A percentile compares a stretch with the other conserved stretches of the same genome.
These are phyloP conservation scores for Menidia beryllina DNA, from an alignment of 2,113 vertebrate genomes.

Conservation along the genomic window DNA sequence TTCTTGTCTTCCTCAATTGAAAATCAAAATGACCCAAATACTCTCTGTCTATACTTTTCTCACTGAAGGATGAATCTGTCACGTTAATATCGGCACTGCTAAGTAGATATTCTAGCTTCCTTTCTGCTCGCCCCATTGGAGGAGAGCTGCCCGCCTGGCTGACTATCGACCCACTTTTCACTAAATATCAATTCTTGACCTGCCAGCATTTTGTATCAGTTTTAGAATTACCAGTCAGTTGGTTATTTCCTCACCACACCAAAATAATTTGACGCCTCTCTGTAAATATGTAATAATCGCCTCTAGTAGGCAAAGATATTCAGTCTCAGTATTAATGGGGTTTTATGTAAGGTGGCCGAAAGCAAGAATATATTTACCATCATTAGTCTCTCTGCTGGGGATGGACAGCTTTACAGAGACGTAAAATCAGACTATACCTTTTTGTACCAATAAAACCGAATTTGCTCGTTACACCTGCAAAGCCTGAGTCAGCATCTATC, in stretches of 20 bases:
- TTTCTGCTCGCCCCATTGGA: slow-evolving; percentile 30
- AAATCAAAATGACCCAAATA: background rate
- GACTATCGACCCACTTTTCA: slow-evolving; percentile 38
- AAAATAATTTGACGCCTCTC: slow-evolving; percentile 4
- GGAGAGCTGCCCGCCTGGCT: slow-evolving; percentile 22
- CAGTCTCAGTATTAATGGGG: too few species aligned
- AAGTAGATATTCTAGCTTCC: slow-evolving; percentile 29
- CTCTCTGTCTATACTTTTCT: background rate
- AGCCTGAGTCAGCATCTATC: too few species aligned
- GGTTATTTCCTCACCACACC: slow-evolving; percentile 29
- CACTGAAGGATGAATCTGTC: slow-evolving; percentile 32
- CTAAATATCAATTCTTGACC: slow-evolving; percentile 10
- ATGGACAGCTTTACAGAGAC: too few species aligned
- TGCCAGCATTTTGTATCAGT: slow-evolving; percentile 35
- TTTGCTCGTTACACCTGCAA: background rate
- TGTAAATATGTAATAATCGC: slow-evolving; percentile 24
- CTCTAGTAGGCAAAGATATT: too few species aligned
- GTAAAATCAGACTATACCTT: too few species aligned
- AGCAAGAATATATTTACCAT: too few species aligned
- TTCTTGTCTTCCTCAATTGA: background rate
- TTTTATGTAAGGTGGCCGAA: too few species aligned
- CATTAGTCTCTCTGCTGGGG: too few species aligned
- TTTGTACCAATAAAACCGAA: too few species aligned
- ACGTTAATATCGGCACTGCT: slow-evolving; percentile 19
- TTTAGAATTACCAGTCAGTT: slow-evolving; percentile 26